phyloP scores from a whole-genome alignment of 2,888 invertebrate species.

The Phalera bucephala region DNA sequence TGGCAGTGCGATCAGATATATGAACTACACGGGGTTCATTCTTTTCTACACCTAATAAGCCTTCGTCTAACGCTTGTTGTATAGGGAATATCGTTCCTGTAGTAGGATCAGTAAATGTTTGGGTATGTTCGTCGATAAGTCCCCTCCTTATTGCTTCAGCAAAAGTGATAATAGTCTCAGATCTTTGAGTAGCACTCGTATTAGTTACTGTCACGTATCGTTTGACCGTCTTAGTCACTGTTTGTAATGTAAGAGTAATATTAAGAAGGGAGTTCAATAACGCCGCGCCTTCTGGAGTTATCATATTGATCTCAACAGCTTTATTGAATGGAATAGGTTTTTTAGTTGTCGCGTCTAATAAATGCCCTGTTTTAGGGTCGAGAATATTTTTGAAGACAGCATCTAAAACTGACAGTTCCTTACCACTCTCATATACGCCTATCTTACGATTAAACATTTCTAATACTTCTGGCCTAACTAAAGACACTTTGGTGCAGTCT shows the following conservation, averaged over 20 bases:
- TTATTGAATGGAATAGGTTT: constrained; percentile 91
- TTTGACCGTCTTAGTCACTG: constrained; percentile 92
- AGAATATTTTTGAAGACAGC: constrained; percentile 93
- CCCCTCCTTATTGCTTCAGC: constrained; percentile 90
- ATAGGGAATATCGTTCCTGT: constrained; percentile 89
- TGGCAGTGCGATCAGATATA: constrained; percentile 62
- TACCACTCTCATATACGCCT: constrained; percentile 89
- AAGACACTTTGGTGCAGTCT: constrained; percentile 90
- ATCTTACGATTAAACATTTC: constrained; percentile 93
- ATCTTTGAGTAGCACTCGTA: constrained; percentile 82
- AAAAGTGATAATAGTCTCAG: constrained; percentile 86
- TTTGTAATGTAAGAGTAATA: constrained; percentile 94
- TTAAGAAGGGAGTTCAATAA: constrained; percentile 92
- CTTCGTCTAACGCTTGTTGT: constrained; percentile 90
- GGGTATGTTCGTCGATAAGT: constrained; percentile 90
- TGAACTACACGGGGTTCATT: constrained; percentile 68
- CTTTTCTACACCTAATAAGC: constrained; percentile 85
- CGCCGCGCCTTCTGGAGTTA: constrained; percentile 94
- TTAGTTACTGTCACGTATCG: constrained; percentile 90
- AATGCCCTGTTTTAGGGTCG: constrained; percentile 94
- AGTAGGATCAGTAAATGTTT: constrained; percentile 89
- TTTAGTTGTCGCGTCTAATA: constrained; percentile 88
- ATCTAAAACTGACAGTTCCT: constrained; percentile 92
- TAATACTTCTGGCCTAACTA: constrained; percentile 92
- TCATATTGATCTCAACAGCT: constrained; percentile 92